A percentile compares a stretch with the other conserved stretches of the same genome.
Evolutionary conservation across 2,113 vertebrate species (phyloP).

Genomic region (Apteryx mantelli): DNA sequence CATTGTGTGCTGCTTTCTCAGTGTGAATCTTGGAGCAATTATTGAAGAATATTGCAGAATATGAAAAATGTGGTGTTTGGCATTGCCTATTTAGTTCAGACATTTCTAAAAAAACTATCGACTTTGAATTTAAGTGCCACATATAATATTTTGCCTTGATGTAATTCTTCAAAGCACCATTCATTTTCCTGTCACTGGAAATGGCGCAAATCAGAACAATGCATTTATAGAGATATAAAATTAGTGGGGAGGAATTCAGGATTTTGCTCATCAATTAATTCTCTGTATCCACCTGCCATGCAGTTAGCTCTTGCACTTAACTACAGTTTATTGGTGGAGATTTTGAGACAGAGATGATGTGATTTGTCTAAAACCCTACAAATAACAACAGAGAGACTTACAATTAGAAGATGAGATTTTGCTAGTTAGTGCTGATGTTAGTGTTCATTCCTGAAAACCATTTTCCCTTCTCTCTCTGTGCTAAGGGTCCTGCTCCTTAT

Average conservation of each 20-base stretch:
- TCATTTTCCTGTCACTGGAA: neutral
- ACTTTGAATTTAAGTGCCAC: conserved; percentile 18
- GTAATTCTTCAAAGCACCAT: conserved; percentile 5
- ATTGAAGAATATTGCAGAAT: neutral
- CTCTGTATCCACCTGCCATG: neutral
- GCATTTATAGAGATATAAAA: neutral
- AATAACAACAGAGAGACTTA: neutral
- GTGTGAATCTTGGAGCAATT: neutral
- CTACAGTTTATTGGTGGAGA: neutral
- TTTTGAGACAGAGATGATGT: neutral
- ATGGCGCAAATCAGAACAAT: conserved; percentile 6
- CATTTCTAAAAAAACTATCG: conserved; percentile 4
- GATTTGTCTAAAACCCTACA: neutral
- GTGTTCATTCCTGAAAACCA: neutral
- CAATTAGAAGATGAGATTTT: neutral
- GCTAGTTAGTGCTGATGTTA: neutral
- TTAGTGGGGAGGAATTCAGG: neutral
- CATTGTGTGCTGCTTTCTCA: neutral
- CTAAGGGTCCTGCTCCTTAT: neutral
- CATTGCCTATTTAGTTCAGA: neutral
- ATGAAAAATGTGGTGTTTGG: neutral
- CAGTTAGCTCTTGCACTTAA: neutral
- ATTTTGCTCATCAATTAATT: neutral
- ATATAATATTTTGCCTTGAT: conserved; percentile 25
- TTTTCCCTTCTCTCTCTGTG: neutral